Evolutionary conservation across 2,888 invertebrate species (phyloP).

Genomic region (Strigamia transsilvanica): DNA sequence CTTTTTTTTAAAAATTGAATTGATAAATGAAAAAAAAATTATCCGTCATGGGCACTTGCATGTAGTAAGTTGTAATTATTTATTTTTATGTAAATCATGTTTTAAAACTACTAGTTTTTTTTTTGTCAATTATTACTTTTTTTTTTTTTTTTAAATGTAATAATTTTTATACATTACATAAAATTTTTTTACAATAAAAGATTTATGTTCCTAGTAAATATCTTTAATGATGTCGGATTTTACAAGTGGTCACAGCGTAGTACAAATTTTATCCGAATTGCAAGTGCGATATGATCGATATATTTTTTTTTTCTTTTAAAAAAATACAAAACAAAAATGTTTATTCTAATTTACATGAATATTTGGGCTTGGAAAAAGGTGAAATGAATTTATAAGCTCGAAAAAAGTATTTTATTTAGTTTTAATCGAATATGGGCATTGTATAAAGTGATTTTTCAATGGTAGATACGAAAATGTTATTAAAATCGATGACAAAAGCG

Average conservation of each 20-base stretch:
- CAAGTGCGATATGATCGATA: conserved; percentile 15
- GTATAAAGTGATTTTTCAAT: conserved; percentile 29
- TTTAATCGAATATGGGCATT: conserved; percentile 23
- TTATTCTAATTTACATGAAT: neutral
- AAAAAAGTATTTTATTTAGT: neutral
- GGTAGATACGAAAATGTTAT: conserved; percentile 24
- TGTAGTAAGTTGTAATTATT: conserved; percentile 4
- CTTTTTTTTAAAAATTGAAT: neutral
- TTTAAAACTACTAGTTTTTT: neutral
- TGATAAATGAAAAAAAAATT: neutral
- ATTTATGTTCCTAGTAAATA: conserved; percentile 29
- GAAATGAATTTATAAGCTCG: neutral
- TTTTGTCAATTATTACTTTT: neutral
- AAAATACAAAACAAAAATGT: no score
- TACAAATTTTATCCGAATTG: neutral
- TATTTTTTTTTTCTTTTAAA: neutral
- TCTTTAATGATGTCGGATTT: neutral
- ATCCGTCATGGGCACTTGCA: conserved; percentile 40
- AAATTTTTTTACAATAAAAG: conserved; percentile 22
- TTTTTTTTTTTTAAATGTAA: neutral
- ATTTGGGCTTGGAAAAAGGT: conserved; percentile 23
- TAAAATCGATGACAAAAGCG: conserved; percentile 48
- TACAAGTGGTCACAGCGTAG: conserved; percentile 25
- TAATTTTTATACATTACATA: conserved; percentile 2
- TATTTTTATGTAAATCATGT: conserved; percentile 42